Evolutionary conservation across 2,113 vertebrate species (phyloP).

Genomic region (Protobothrops mucrosquamatus): DNA sequence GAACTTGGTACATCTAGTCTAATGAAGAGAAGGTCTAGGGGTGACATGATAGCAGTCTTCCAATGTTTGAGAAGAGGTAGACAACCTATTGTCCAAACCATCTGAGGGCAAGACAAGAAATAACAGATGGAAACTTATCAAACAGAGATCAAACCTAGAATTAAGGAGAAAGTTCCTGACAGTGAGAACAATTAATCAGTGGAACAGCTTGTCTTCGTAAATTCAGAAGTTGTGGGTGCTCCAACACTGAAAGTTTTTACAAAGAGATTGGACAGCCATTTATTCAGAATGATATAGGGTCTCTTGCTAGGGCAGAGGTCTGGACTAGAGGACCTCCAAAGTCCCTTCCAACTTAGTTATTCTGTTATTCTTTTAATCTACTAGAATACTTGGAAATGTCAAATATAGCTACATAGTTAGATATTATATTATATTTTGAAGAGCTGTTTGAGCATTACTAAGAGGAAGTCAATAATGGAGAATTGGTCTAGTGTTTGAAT

Average conservation of each 20-base stretch:
- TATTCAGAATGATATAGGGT: background rate
- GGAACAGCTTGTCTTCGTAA: background rate
- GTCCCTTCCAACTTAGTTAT: background rate
- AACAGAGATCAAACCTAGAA: background rate
- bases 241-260: background rate
- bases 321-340: background rate
- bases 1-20: too few species aligned
- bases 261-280: background rate
- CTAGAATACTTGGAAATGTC: background rate
- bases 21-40: too few species aligned
- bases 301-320: background rate
- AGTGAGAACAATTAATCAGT: background rate
- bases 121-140: background rate
- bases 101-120: background rate
- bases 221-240: background rate
- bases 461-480: background rate
- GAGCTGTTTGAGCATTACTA: background rate
- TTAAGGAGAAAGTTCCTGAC: background rate
- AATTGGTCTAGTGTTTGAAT: background rate
- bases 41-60: too few species aligned
- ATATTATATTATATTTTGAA: background rate
- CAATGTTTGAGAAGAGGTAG: background rate
- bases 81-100: background rate
- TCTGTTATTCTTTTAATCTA: background rate
- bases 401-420: background rate